A percentile compares a stretch with the other conserved stretches of the same genome.
phyloP scores from a whole-genome alignment of 2,888 invertebrate genomes.

The Alitta virens region DNA sequence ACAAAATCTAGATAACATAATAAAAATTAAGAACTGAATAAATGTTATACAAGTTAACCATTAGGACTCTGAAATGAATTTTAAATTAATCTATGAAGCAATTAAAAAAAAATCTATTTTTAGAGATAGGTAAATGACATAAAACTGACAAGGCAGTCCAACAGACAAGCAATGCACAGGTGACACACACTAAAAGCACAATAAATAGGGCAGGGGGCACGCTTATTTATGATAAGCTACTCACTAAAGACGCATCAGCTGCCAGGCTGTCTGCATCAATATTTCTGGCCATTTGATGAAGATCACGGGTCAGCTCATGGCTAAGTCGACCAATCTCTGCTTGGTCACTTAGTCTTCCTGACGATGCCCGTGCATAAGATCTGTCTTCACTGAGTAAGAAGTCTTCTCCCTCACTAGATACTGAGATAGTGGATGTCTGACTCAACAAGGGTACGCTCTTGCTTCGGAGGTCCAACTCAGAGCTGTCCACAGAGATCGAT shows the following conservation, averaged over 20 bases:
- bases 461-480: background rate
- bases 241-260: background rate
- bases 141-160: too few species aligned
- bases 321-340: constrained; percentile 8
- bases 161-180: too few species aligned
- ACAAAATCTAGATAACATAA: too few species aligned
- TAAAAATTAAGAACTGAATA: too few species aligned
- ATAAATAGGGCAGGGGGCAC: too few species aligned
- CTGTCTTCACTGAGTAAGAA: background rate
- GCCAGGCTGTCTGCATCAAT: background rate
- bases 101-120: too few species aligned
- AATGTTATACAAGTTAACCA: too few species aligned
- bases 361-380: constrained; percentile 19
- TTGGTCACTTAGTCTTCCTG: too few species aligned
- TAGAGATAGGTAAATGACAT: too few species aligned
- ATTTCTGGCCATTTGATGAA: constrained; percentile 3
- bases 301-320: constrained; percentile 5
- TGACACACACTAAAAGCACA: too few species aligned
- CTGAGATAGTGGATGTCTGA: background rate
- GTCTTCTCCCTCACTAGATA: constrained; percentile 9
- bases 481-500: background rate
- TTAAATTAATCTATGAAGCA: too few species aligned
- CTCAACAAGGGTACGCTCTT: background rate
- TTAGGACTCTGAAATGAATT: too few species aligned
- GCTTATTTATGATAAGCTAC: background rate